A percentile compares a stretch with the other conserved stretches of the same genome.
phyloP scores from a whole-genome alignment of 2,888 invertebrate genomes.

The Xylota sylvarum region DNA sequence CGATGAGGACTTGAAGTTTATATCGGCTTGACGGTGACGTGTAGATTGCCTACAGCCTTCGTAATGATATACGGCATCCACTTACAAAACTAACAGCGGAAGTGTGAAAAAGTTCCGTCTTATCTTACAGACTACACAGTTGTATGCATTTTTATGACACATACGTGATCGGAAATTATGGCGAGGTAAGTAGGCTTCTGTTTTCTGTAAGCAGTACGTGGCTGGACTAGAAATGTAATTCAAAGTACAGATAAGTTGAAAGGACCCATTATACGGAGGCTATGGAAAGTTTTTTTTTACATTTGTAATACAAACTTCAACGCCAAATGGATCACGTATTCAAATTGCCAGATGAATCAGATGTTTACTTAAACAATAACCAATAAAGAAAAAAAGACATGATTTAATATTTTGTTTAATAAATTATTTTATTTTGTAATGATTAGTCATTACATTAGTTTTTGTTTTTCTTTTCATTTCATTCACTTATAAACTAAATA shows the following conservation, averaged over 20 bases:
- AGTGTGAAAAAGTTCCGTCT: not conserved
- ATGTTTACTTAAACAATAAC: not conserved
- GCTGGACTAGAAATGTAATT: constrained; percentile 7
- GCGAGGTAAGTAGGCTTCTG: constrained; percentile 8
- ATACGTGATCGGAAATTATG: constrained; percentile 7
- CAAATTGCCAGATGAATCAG: no score
- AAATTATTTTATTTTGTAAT: constrained; percentile 72
- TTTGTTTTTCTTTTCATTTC: constrained; percentile 34
- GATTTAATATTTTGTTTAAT: constrained; percentile 66
- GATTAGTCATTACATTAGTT: constrained; percentile 41
- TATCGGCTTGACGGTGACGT: no score
- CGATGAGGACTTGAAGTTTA: no score
- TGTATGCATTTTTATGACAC: not conserved
- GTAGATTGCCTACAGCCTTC: not conserved
- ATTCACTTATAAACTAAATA: constrained; percentile 56
- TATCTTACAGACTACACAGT: constrained; percentile 9
- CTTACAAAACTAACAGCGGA: constrained; percentile 3
- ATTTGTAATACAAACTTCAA: not conserved
- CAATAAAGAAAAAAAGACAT: constrained; percentile 3
- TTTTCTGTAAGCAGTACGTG: constrained; percentile 29
- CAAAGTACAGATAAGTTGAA: constrained; percentile 1
- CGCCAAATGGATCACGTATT: not conserved
- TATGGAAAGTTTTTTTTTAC: not conserved
- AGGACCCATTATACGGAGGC: constrained; percentile 1
- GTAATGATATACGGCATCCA: not conserved